Conservation (phyloP, 2,113 vertebrate genomes). For the Scortum barcoo region DNA sequence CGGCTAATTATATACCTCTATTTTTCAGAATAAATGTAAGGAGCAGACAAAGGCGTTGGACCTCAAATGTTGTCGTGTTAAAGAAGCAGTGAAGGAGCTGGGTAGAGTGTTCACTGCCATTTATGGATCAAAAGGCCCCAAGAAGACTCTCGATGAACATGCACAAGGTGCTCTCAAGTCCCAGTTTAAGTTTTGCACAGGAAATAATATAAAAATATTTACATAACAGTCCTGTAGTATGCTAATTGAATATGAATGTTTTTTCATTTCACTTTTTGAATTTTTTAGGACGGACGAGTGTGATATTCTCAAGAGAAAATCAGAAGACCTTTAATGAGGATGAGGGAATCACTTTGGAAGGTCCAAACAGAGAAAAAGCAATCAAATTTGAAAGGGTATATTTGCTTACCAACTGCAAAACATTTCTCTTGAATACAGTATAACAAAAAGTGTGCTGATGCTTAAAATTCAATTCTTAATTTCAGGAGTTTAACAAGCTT, state of each 20-base stretch:
- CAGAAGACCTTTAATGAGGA: constrained; percentile 24
- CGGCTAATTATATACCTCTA: neutral
- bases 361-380: constrained; percentile 72
- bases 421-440: neutral
- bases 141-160: constrained; percentile 14
- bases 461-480: constrained; percentile 36
- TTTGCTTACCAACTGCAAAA: neutral
- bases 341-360: constrained; percentile 46
- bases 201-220: neutral
- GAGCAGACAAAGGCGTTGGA: constrained; percentile 83
- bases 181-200: neutral
- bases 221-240: neutral
- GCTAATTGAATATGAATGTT: neutral
- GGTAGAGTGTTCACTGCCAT: constrained; percentile 79
- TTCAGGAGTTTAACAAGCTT: constrained; percentile 87
- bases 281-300: constrained; percentile 66
- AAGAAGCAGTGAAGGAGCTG: constrained; percentile 86
- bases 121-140: constrained; percentile 76
- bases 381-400: constrained; percentile 87
- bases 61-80: constrained; percentile 82
- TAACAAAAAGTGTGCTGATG: constrained; percentile 5
- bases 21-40: constrained; percentile 78
- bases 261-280: neutral
- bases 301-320: constrained; percentile 67
- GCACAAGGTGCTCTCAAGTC: constrained; percentile 67